These are phyloP conservation scores for Caerostris extrusa DNA, from an alignment of 1,140 invertebrate genomes.

Conservation along the genomic window DNA sequence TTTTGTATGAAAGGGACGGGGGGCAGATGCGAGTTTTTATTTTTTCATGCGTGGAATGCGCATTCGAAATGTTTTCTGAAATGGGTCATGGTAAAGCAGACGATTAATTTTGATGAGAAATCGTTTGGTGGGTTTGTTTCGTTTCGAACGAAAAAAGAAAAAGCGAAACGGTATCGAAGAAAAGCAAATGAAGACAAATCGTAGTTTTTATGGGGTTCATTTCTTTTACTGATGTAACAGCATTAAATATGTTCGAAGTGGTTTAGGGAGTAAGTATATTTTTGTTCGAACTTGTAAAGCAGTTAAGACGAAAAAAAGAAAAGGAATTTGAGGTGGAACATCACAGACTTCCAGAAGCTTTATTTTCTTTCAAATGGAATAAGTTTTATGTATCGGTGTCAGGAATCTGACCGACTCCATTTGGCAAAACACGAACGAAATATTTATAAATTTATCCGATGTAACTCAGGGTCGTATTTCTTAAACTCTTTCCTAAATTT, in stretches of 20 bases:
- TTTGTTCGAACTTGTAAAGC: not conserved
- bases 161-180: not conserved
- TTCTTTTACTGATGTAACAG: not conserved
- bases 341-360: not conserved
- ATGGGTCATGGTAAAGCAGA: constrained; percentile 23
- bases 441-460: no score
- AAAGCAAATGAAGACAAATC: constrained; percentile 40
- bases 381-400: not conserved
- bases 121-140: constrained; percentile 26
- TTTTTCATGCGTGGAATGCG: constrained; percentile 53
- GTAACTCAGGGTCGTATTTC: no score
- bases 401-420: not conserved
- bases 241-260: constrained; percentile 28
- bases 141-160: not conserved
- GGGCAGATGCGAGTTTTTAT: constrained; percentile 36
- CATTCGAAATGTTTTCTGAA: constrained; percentile 54
- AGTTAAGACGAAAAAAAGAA: not conserved
- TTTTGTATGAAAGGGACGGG: not conserved
- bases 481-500: no score
- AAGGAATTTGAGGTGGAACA: not conserved
- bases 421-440: no score
- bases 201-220: constrained; percentile 26
- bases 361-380: not conserved
- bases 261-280: not conserved
- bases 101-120: constrained; percentile 54